Evolutionary conservation across 2,888 invertebrate species (phyloP).

Genomic region (Protophormia terraenovae): DNA sequence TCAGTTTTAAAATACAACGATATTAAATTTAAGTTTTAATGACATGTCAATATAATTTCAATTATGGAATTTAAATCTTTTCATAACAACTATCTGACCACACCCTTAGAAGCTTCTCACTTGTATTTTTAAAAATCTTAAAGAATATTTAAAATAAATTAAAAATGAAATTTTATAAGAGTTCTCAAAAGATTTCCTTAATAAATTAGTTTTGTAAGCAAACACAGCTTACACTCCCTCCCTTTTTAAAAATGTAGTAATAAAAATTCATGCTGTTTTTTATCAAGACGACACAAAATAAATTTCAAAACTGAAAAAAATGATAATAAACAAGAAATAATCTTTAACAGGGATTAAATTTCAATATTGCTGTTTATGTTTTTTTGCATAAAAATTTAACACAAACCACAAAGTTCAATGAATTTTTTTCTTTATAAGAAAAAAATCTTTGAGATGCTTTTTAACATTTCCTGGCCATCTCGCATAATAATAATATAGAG

Average conservation of each 20-base stretch:
- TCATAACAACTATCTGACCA: too few species aligned
- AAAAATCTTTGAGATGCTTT: neutral
- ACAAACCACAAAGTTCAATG: constrained; percentile 46
- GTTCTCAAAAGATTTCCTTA: constrained; percentile 33
- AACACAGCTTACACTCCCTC: constrained; percentile 11
- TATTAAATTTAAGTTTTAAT: too few species aligned
- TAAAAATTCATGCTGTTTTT: constrained; percentile 34
- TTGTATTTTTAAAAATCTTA: neutral
- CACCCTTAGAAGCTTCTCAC: neutral
- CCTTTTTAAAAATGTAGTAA: neutral
- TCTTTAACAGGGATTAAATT: constrained; percentile 29
- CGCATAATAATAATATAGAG: neutral
- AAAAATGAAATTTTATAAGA: neutral
- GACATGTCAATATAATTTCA: too few species aligned
- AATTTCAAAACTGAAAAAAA: neutral
- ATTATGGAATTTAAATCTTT: too few species aligned
- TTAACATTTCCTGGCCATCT: neutral
- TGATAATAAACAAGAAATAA: neutral
- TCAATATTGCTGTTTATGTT: constrained; percentile 19
- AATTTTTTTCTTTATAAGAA: neutral
- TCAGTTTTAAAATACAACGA: too few species aligned
- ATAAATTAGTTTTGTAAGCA: constrained; percentile 15
- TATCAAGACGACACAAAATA: constrained; percentile 8
- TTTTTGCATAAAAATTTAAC: neutral
- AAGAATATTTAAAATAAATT: neutral